A percentile compares a stretch with the other conserved stretches of the same genome.
Evolutionary conservation across 2,113 vertebrate species (phyloP).

Genomic region (Cyanoramphus novaezelandiae): DNA sequence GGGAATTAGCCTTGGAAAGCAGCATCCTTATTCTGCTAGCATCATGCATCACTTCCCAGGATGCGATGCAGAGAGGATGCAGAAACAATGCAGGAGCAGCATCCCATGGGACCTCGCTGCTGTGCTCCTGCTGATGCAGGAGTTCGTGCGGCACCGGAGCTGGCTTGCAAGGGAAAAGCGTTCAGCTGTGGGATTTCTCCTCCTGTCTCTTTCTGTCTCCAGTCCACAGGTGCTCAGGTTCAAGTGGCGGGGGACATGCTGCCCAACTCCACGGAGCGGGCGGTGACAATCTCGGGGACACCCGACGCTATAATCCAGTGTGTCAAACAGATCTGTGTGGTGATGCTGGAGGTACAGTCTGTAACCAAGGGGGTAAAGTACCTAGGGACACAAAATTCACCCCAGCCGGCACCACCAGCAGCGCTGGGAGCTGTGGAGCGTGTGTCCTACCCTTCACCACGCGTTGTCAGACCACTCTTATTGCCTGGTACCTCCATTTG

Average conservation of each 20-base stretch:
- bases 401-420: not conserved
- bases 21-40: not conserved
- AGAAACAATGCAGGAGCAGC: not conserved
- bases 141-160: rapidly evolving
- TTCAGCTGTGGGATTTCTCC: not conserved
- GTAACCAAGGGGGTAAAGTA: slow-evolving; percentile 68
- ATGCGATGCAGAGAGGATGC: not conserved
- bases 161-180: not conserved
- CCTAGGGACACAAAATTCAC: not conserved
- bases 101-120: not conserved
- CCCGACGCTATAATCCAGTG: slow-evolving; percentile 98
- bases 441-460: slow-evolving; percentile 10
- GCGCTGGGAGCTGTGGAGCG: not conserved
- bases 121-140: not conserved
- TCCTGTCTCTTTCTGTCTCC: slow-evolving; percentile 47
- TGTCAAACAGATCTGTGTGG: slow-evolving; percentile 99
- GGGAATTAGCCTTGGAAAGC: not conserved
- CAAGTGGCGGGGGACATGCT: slow-evolving; percentile 98
- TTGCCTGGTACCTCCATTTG: slow-evolving; percentile 14
- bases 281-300: slow-evolving; percentile 97
- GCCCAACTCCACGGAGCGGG: slow-evolving; percentile 96
- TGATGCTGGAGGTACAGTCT: slow-evolving; percentile 96
- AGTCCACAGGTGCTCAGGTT: slow-evolving; percentile 98
- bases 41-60: not conserved
- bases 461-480: not conserved